Evolutionary conservation across 2,797 vertebrate species (phyloP).

Genomic region (Tapera naevia): DNA sequence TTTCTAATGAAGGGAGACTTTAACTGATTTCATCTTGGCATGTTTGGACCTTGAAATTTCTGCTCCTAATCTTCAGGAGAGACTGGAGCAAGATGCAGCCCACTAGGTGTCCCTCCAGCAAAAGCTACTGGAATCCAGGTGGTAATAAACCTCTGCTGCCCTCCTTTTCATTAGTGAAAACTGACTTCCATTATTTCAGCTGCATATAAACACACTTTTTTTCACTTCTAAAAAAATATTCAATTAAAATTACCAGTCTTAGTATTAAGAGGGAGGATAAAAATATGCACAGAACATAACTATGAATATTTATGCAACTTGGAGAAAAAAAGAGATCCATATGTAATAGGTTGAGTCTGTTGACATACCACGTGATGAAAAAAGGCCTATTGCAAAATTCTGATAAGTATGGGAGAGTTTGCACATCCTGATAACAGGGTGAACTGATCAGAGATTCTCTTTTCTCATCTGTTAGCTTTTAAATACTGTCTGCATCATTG

Average conservation of each 20-base stretch:
- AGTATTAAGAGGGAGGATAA: neutral
- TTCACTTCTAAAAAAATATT: neutral
- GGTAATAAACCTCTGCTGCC: neutral
- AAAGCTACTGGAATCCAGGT: neutral
- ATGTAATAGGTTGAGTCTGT: neutral
- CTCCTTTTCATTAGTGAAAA: neutral
- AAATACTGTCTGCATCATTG: conserved; percentile 61
- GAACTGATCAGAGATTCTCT: conserved; percentile 2
- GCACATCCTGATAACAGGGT: conserved; percentile 4
- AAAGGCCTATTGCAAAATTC: conserved; percentile 3
- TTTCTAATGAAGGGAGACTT: neutral
- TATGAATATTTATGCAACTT: neutral
- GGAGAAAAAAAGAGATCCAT: neutral
- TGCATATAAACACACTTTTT: neutral
- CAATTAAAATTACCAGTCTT: neutral
- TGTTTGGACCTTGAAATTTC: neutral
- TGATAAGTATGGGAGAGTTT: neutral
- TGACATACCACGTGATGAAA: neutral
- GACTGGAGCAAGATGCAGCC: neutral
- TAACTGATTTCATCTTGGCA: fast-evolving
- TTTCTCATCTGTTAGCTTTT: neutral
- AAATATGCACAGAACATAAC: neutral
- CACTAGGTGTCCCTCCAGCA: conserved; percentile 30
- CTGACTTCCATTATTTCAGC: neutral
- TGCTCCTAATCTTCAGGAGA: neutral